phyloP scores from a whole-genome alignment of 2,797 vertebrate species.

The Malurus splendens region DNA sequence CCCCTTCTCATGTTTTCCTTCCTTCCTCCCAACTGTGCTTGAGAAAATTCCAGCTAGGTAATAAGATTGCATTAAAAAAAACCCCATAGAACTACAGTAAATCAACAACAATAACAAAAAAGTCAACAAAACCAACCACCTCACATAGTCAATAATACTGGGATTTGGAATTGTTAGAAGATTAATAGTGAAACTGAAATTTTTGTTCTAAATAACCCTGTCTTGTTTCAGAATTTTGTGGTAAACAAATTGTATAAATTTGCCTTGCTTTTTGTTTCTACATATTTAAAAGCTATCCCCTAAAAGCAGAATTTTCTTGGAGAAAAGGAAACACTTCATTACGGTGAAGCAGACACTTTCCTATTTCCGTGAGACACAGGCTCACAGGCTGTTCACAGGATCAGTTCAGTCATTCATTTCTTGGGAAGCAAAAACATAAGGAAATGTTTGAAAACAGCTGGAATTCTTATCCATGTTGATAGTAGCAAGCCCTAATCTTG shows the following conservation, averaged over 20 bases:
- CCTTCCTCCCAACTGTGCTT: background rate
- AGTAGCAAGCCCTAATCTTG: background rate
- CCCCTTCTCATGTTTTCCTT: background rate
- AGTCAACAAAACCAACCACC: background rate
- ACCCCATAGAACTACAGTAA: background rate
- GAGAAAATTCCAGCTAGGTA: background rate
- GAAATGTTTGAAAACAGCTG: background rate
- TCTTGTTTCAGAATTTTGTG: background rate
- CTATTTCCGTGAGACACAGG: background rate
- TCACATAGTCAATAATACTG: background rate
- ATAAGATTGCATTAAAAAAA: background rate
- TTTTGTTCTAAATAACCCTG: background rate
- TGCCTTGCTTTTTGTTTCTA: background rate
- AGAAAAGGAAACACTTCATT: background rate
- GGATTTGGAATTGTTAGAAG: background rate
- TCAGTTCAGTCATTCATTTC: background rate
- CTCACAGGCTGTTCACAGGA: background rate
- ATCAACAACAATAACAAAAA: background rate
- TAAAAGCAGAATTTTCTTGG: background rate
- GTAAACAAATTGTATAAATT: background rate
- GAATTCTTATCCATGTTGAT: background rate
- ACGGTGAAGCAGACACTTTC: background rate
- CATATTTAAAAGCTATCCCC: background rate
- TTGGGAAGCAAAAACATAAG: background rate
- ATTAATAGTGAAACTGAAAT: background rate